Percentiles rank a stretch among this genome's conserved stretches.
These are phyloP conservation scores for Myotis myotis DNA, from an alignment of 2,797 vertebrate genomes.

Conservation along the genomic window DNA sequence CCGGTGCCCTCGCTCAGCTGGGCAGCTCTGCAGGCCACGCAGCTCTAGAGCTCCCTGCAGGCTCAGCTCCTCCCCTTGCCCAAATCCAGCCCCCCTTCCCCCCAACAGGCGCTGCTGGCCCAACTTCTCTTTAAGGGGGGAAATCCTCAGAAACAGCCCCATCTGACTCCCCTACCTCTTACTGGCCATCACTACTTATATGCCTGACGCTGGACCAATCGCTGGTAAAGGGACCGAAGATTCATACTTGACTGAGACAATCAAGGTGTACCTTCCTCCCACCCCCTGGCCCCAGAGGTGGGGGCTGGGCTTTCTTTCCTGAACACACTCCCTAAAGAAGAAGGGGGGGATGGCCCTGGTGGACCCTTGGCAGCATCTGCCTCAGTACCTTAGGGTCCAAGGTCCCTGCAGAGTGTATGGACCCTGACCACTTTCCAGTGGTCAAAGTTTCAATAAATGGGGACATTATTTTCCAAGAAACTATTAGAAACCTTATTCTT, in stretches of 20 bases:
- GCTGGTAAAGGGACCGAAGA: background rate
- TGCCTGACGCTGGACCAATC: background rate
- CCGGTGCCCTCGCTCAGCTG: background rate
- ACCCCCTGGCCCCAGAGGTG: background rate
- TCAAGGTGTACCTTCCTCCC: background rate
- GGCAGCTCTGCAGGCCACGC: background rate
- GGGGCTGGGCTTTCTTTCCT: background rate
- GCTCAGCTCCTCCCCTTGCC: background rate
- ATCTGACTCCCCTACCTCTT: background rate
- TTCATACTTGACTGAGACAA: background rate
- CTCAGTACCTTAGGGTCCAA: background rate
- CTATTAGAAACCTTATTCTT: background rate
- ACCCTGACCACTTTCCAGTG: background rate
- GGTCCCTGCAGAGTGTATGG: background rate
- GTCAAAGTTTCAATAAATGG: background rate
- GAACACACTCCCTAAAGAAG: background rate
- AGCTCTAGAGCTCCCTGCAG: background rate
- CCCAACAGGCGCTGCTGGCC: background rate
- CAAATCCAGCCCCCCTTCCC: fast-evolving
- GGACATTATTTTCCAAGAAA: background rate
- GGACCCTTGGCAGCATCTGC: background rate
- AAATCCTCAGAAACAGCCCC: background rate
- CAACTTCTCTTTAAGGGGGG: background rate
- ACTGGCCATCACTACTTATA: background rate
- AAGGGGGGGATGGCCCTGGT: background rate